Evolutionary conservation across 1,140 invertebrate genomes (phyloP).

Genomic region (Hesperophylax magnus): DNA sequence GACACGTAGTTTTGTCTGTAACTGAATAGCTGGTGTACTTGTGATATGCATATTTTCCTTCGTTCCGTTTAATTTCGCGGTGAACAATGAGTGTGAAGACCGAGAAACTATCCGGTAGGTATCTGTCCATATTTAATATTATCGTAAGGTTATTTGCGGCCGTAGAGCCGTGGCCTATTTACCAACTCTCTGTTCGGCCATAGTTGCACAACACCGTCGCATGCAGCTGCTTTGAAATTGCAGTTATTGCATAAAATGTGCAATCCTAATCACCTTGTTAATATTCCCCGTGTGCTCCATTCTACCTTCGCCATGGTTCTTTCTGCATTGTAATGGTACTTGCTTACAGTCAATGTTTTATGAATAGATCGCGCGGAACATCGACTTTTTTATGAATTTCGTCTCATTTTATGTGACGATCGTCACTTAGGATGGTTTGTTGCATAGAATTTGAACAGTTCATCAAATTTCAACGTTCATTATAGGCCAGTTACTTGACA

Average conservation of each 20-base stretch:
- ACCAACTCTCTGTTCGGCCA: slow-evolving; percentile 28
- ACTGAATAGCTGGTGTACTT: too few species aligned
- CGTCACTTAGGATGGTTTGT: too few species aligned
- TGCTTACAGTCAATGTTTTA: not conserved
- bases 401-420: too few species aligned
- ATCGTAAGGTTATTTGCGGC: slow-evolving; percentile 34
- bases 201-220: slow-evolving; percentile 36
- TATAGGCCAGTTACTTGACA: too few species aligned
- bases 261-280: slow-evolving; percentile 29
- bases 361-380: not conserved
- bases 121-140: slow-evolving; percentile 14
- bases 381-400: too few species aligned
- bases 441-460: too few species aligned
- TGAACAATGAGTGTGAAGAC: not conserved
- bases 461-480: too few species aligned
- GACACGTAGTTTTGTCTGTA: too few species aligned
- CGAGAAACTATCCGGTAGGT: not conserved
- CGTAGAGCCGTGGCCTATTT: slow-evolving; percentile 27
- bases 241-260: slow-evolving; percentile 39
- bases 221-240: slow-evolving; percentile 40
- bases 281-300: slow-evolving; percentile 6
- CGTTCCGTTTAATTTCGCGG: not conserved
- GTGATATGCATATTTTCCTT: not conserved
- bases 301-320: too few species aligned
- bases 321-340: not conserved